Evolutionary conservation across 2,113 vertebrate species (phyloP).

Genomic region (Anoura caudifer): DNA sequence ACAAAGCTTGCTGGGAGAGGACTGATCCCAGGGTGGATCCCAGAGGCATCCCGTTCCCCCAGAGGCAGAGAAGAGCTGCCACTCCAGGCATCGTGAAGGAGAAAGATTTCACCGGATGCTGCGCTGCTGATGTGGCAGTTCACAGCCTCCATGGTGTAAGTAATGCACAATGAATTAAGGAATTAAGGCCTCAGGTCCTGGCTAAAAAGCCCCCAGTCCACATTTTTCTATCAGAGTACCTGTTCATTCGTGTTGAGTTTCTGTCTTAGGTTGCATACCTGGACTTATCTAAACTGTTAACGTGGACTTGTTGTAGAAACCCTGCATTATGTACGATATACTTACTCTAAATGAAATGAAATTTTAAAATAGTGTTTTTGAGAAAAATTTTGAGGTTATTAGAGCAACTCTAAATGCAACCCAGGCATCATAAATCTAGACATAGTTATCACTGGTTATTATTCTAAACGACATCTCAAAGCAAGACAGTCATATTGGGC

Average conservation of each 20-base stretch:
- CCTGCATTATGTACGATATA: not conserved
- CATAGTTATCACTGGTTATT: not conserved
- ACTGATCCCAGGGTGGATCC: not conserved
- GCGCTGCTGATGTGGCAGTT: not conserved
- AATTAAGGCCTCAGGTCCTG: not conserved
- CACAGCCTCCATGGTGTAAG: not conserved
- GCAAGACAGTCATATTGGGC: not conserved
- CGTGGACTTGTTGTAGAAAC: not conserved
- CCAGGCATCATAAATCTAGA: not conserved
- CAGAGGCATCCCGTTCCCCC: too few species aligned
- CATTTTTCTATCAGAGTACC: not conserved
- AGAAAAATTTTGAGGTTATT: not conserved
- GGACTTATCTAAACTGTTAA: not conserved
- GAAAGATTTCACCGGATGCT: too few species aligned
- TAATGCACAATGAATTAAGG: too few species aligned
- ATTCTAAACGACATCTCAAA: not conserved
- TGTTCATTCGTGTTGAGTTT: not conserved
- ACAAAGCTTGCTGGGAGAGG: not conserved
- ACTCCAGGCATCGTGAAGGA: not conserved
- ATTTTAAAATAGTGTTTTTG: not conserved
- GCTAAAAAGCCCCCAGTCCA: not conserved
- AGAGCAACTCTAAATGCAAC: not conserved
- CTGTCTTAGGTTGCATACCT: not conserved
- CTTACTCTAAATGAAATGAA: not conserved
- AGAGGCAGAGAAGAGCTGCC: not conserved